phyloP scores from a whole-genome alignment of 2,888 invertebrate genomes.

The Antheraea assamensis region DNA sequence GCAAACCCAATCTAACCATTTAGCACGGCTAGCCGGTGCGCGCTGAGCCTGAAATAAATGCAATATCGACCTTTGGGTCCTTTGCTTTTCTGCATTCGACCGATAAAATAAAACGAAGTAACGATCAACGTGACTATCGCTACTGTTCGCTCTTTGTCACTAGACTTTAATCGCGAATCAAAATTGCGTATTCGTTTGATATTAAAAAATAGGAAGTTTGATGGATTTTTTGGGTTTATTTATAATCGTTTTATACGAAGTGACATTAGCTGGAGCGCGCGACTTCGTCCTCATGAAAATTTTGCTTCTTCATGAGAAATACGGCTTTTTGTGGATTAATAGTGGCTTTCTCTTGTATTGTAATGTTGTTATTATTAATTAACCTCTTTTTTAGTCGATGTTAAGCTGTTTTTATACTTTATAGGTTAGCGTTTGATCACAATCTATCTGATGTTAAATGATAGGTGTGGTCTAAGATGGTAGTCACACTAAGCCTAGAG shows the following conservation, averaged over 20 bases:
- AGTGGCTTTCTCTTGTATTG: too few relatives aligned
- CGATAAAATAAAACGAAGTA: slow-evolving; percentile 7
- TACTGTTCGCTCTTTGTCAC: not conserved
- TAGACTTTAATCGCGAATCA: not conserved
- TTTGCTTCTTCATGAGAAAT: too few relatives aligned
- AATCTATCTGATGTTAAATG: too few relatives aligned
- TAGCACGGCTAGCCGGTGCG: slow-evolving; percentile 27
- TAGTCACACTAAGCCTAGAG: too few relatives aligned
- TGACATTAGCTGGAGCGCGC: too few relatives aligned
- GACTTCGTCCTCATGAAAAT: not conserved
- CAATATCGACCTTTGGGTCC: slow-evolving; percentile 20
- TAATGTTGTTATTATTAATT: too few relatives aligned
- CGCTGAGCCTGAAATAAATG: slow-evolving; percentile 29
- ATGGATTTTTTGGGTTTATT: not conserved
- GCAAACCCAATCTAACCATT: slow-evolving; percentile 36
- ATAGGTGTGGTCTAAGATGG: too few relatives aligned
- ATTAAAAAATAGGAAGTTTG: not conserved
- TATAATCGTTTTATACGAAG: too few relatives aligned
- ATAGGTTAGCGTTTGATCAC: too few relatives aligned
- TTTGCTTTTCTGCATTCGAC: slow-evolving; percentile 6
- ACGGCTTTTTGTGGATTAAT: too few relatives aligned
- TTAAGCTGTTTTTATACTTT: too few relatives aligned
- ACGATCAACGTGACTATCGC: not conserved
- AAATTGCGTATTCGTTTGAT: not conserved
- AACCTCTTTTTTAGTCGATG: too few relatives aligned